phyloP scores from a whole-genome alignment of 2,797 vertebrate genomes.

The Oreochromis grahami region DNA sequence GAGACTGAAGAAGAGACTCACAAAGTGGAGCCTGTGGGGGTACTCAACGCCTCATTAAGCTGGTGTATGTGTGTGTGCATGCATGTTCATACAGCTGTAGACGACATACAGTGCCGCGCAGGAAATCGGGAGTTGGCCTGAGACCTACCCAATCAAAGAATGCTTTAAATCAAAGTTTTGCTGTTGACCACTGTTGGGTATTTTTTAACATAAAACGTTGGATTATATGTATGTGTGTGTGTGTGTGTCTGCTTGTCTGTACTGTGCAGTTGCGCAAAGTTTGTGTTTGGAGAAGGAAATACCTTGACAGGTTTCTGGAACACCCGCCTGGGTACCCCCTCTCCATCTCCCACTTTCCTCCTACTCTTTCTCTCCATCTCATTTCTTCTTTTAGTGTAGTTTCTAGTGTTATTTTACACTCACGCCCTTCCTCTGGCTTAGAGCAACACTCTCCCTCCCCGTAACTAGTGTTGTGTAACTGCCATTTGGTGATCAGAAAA shows the following conservation, averaged over 20 bases:
- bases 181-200: slow-evolving; percentile 38
- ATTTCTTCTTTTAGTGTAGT: slow-evolving; percentile 56
- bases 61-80: slow-evolving; percentile 3
- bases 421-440: slow-evolving; percentile 66
- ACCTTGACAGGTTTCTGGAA: slow-evolving; percentile 75
- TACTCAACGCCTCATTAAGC: slow-evolving; percentile 66
- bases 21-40: slow-evolving; percentile 38
- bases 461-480: slow-evolving; percentile 32
- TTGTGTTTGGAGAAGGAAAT: slow-evolving; percentile 74
- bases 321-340: slow-evolving; percentile 35
- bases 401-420: slow-evolving; percentile 74
- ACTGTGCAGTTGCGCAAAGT: slow-evolving; percentile 33
- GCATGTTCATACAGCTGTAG: slow-evolving; percentile 33
- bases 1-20: slow-evolving; percentile 28
- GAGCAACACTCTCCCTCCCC: slow-evolving; percentile 35
- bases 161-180: slow-evolving; percentile 58
- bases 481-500: slow-evolving; percentile 37
- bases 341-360: slow-evolving; percentile 45
- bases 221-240: slow-evolving; percentile 7
- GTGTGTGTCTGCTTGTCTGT: neutral
- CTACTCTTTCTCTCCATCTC: slow-evolving; percentile 49
- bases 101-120: slow-evolving; percentile 9
- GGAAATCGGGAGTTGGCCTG: slow-evolving; percentile 44
- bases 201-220: slow-evolving; percentile 38
- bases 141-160: slow-evolving; percentile 59